These are phyloP conservation scores for Tinea trinotella DNA, from an alignment of 2,888 invertebrate species.

Conservation along the genomic window DNA sequence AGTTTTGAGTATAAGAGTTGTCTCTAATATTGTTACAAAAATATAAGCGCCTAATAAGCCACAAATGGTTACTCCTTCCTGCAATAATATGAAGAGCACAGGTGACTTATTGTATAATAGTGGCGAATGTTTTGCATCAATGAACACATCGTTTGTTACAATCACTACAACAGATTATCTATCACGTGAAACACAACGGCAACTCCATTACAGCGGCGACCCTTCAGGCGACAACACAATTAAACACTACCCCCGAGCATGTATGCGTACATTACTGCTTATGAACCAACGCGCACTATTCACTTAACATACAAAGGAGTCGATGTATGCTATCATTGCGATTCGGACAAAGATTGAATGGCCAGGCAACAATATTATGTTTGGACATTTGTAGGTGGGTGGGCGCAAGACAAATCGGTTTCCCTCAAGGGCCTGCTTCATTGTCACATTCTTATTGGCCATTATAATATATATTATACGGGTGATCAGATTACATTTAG, in stretches of 20 bases:
- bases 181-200: background rate
- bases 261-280: background rate
- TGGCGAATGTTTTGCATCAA: constrained; percentile 31
- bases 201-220: background rate
- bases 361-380: constrained; percentile 4
- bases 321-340: background rate
- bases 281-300: background rate
- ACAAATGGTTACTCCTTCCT: too few relatives aligned
- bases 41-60: too few relatives aligned
- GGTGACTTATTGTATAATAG: too few relatives aligned
- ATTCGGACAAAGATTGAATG: constrained; percentile 8
- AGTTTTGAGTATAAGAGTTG: too few relatives aligned
- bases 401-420: constrained; percentile 6
- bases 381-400: background rate
- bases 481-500: too few relatives aligned
- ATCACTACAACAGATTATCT: constrained; percentile 4
- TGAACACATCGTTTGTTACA: background rate
- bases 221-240: constrained; percentile 2
- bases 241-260: background rate
- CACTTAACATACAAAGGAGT: background rate
- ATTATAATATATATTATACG: too few relatives aligned
- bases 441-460: background rate
- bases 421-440: background rate
- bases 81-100: too few relatives aligned
- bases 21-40: too few relatives aligned